Evolutionary conservation across 1,140 invertebrate genomes (phyloP).

Genomic region (Maconellicoccus hirsutus): DNA sequence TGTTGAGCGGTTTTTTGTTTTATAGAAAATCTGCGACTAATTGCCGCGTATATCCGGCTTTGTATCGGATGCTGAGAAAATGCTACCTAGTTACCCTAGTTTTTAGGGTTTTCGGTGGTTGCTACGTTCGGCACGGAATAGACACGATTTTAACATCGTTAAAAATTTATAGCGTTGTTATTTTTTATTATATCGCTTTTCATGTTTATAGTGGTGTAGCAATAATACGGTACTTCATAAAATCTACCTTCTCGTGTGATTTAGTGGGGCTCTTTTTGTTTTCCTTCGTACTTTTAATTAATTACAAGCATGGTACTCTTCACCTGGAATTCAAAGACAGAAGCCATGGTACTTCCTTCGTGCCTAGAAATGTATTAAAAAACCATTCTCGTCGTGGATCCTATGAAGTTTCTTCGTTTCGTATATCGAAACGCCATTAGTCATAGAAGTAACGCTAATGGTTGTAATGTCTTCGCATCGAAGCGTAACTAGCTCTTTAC

Average conservation of each 20-base stretch:
- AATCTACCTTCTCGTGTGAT: neutral
- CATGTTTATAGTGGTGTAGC: slow-evolving; percentile 4
- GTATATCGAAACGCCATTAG: neutral
- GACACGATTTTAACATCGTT: neutral
- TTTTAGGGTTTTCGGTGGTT: neutral
- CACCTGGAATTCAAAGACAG: too few species aligned
- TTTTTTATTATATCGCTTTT: slow-evolving; percentile 10
- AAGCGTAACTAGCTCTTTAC: neutral
- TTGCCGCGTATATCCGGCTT: neutral
- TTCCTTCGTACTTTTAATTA: too few species aligned
- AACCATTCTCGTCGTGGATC: too few species aligned
- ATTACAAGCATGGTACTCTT: too few species aligned
- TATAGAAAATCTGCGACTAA: neutral
- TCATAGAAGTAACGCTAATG: neutral
- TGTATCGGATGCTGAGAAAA: neutral
- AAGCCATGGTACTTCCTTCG: neutral
- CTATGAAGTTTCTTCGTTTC: neutral
- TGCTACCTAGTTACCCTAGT: neutral
- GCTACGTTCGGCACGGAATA: neutral
- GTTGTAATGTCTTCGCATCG: neutral
- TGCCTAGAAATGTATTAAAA: too few species aligned
- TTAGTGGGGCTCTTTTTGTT: too few species aligned
- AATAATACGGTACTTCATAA: slow-evolving; percentile 5
- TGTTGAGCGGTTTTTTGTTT: neutral
- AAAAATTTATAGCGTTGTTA: slow-evolving; percentile 9